phyloP scores from a whole-genome alignment of 2,113 vertebrate genomes.

The Mesitornis unicolor region DNA sequence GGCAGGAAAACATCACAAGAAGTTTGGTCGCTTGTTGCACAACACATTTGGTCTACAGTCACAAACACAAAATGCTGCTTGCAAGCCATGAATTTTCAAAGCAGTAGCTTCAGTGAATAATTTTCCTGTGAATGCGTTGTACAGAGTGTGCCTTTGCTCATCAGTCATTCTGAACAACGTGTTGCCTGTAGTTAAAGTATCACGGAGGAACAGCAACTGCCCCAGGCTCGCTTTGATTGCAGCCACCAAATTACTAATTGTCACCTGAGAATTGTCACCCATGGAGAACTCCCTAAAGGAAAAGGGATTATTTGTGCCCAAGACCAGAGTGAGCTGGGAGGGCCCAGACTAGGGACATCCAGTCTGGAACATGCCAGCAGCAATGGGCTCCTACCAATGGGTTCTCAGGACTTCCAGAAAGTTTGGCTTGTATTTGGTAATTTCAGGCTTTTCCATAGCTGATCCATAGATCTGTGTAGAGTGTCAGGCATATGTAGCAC shows the following conservation, averaged over 20 bases:
- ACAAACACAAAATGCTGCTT: too few species aligned
- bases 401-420: not conserved
- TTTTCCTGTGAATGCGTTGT: not conserved
- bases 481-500: rapidly evolving
- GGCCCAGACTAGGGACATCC: not conserved
- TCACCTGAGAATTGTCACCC: not conserved
- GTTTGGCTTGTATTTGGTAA: not conserved
- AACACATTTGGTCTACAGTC: too few species aligned
- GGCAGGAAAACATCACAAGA: not conserved
- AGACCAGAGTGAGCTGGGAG: not conserved
- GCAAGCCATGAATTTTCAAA: not conserved
- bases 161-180: not conserved
- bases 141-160: not conserved
- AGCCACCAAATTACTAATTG: not conserved
- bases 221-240: not conserved
- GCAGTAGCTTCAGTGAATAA: not conserved
- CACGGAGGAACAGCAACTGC: not conserved
- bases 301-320: not conserved
- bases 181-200: not conserved
- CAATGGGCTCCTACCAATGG: not conserved
- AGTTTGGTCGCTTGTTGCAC: too few species aligned
- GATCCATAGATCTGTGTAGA: not conserved
- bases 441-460: not conserved
- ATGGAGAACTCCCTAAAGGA: not conserved
- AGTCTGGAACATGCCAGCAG: not conserved